These are phyloP conservation scores for Trypoxylon attenuatum DNA, from an alignment of 2,888 invertebrate species.

Conservation along the genomic window DNA sequence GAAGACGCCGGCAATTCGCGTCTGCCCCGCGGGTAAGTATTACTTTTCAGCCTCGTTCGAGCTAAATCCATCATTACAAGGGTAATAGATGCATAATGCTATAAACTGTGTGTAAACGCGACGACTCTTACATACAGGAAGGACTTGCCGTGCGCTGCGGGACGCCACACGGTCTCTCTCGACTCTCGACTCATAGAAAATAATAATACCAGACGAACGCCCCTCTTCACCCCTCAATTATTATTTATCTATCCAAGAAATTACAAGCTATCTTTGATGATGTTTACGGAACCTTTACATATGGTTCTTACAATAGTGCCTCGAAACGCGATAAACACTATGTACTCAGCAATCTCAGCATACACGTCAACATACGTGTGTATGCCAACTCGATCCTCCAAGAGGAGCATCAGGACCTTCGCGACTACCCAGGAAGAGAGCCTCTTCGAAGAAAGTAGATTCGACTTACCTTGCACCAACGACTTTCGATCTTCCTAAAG, in stretches of 20 bases:
- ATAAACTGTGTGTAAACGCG: conserved; percentile 9
- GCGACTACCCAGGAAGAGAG: neutral
- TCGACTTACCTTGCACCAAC: neutral
- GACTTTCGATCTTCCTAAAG: neutral
- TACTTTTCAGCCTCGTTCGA: conserved; percentile 50
- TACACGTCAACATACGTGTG: too few species aligned
- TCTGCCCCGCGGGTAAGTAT: conserved; percentile 28
- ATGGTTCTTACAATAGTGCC: too few species aligned
- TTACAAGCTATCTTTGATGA: conserved; percentile 10
- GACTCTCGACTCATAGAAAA: conserved; percentile 24
- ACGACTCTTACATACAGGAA: conserved; percentile 22
- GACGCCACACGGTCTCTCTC: too few species aligned
- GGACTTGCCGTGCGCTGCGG: conserved; percentile 19
- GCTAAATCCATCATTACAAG: conserved; percentile 38
- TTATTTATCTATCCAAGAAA: conserved; percentile 35
- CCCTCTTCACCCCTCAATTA: neutral
- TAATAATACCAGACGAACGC: conserved; percentile 8
- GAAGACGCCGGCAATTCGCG: conserved; percentile 7
- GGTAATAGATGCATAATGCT: conserved; percentile 22
- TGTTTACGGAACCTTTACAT: too few species aligned
- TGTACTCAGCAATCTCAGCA: too few species aligned
- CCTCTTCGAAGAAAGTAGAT: neutral
- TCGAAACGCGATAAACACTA: too few species aligned
- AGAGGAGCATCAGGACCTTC: too few species aligned
- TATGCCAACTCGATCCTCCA: too few species aligned